Percentiles rank a stretch among this genome's conserved stretches.
phyloP scores from a whole-genome alignment of 2,113 vertebrate genomes.

The Aplodontia rufa region DNA sequence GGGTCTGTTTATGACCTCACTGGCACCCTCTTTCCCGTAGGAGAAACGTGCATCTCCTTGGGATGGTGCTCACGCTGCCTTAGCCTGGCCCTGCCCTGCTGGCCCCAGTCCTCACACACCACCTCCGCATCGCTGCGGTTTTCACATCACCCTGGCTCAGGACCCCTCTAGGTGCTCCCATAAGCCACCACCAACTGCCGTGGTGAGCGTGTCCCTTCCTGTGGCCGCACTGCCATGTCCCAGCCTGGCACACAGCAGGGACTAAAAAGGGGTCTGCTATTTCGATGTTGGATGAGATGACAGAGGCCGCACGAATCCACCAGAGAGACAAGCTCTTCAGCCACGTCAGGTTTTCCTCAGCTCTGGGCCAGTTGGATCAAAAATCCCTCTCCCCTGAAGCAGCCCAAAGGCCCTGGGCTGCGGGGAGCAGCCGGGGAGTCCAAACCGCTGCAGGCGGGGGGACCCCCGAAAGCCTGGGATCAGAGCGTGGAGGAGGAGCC shows the following conservation, averaged over 20 bases:
- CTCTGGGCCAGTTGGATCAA: too few species aligned
- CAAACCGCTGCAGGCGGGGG: rapidly evolving
- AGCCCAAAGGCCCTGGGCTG: too few species aligned
- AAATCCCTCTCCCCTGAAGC: not conserved
- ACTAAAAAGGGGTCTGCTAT: not conserved
- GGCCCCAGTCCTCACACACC: rapidly evolving
- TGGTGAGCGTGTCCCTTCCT: not conserved
- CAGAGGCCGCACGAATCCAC: not conserved
- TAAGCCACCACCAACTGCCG: not conserved
- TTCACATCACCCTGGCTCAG: not conserved
- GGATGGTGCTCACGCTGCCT: rapidly evolving
- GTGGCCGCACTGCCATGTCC: not conserved
- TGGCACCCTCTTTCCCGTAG: not conserved
- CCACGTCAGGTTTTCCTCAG: not conserved
- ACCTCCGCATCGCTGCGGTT: not conserved
- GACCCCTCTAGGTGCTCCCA: rapidly evolving
- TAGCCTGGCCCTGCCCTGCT: not conserved
- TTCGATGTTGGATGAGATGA: not conserved
- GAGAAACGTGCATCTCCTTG: not conserved
- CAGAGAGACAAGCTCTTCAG: not conserved
- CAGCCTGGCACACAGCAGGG: not conserved
- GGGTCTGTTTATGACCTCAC: not conserved
- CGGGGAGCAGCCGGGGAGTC: not conserved
- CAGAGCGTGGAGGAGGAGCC: not conserved
- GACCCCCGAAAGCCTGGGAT: not conserved